phyloP scores from a whole-genome alignment of 1,140 invertebrate genomes.

The Drosophila paulistorum region DNA sequence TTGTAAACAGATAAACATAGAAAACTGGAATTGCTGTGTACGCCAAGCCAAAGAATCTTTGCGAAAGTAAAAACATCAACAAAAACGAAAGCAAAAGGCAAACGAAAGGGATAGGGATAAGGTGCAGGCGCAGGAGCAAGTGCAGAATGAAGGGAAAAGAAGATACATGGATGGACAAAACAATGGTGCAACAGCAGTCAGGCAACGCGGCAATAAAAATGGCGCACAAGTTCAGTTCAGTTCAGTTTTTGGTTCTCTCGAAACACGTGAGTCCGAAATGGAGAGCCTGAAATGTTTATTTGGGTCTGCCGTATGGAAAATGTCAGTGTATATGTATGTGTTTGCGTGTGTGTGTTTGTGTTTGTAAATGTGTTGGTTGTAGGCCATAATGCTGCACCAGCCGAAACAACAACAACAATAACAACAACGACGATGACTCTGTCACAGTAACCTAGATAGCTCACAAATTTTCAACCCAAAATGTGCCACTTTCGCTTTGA shows the following conservation, averaged over 20 bases:
- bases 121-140: background rate
- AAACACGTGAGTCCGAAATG: conserved; percentile 70
- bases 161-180: conserved; percentile 40
- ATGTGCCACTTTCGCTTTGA: conserved; percentile 81
- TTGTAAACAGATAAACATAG: conserved; percentile 56
- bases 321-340: conserved; percentile 34
- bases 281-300: conserved; percentile 71
- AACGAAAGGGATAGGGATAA: conserved; percentile 5
- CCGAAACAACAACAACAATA: conserved; percentile 47
- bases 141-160: background rate
- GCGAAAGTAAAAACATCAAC: conserved; percentile 76
- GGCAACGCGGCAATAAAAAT: conserved; percentile 74
- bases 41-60: conserved; percentile 56
- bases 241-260: conserved; percentile 35
- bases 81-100: conserved; percentile 51
- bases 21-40: conserved; percentile 29
- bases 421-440: conserved; percentile 61
- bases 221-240: conserved; percentile 76
- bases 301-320: conserved; percentile 58
- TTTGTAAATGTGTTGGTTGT: conserved; percentile 50
- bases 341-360: conserved; percentile 30
- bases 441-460: conserved; percentile 79
- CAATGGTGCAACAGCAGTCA: conserved; percentile 52
- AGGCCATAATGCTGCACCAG: conserved; percentile 68
- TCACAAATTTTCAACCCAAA: conserved; percentile 76